Base-by-base conservation (phyloP, 2,113 vertebrate species). In the Reinhardtius hippoglossoides region DNA sequence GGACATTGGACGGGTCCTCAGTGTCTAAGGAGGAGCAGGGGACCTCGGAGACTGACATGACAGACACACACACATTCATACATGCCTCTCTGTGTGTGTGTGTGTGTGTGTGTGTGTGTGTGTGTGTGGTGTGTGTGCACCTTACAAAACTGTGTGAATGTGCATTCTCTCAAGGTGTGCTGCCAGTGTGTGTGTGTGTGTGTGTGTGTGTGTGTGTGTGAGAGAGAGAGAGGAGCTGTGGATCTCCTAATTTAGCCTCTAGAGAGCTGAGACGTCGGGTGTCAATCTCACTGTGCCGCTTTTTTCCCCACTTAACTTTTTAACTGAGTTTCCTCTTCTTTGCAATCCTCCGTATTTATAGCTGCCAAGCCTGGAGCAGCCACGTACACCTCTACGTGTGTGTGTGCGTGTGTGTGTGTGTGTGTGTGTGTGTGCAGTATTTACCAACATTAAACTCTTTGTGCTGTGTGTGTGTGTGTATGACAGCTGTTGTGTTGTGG, bases 261-360 rank as follows among this genome's bases (percentile, higher is more conserved):
- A 92, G 91, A 93, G 92, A 91, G 90, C 88, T 88, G 90, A 92
- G 87, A 90, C 90, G 91, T 92, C 52, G 85, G 79, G 82, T 93
- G 92, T 93, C 92, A 93, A 92, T 93, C 92, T 93, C 85, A 71
- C 82, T 42, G 76, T 31, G 73, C 84, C 21, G 89, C 92, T 92
- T 92, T 92, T 92, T 92, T 91, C 92, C 91, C 87, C 92, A 92
- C 92, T 93, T 93, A 93, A 93, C 92, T 93, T 93, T 93, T 93
- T 92, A 93, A 92, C 91, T 59, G 91, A 91, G 84, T 93, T 93
- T 92, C 88, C 86, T 91, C 84, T 88, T 91, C 90, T 89, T 91
- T 88, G 86, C 92, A 90, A 88, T 90, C 91, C 91, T 87, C 84
- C 16, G 91, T 93, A 92, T 93, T 93, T 92, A 93, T 93, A 92